Evolutionary conservation across 1,140 invertebrate species (phyloP).

Genomic region (Agrypnia vestita): DNA sequence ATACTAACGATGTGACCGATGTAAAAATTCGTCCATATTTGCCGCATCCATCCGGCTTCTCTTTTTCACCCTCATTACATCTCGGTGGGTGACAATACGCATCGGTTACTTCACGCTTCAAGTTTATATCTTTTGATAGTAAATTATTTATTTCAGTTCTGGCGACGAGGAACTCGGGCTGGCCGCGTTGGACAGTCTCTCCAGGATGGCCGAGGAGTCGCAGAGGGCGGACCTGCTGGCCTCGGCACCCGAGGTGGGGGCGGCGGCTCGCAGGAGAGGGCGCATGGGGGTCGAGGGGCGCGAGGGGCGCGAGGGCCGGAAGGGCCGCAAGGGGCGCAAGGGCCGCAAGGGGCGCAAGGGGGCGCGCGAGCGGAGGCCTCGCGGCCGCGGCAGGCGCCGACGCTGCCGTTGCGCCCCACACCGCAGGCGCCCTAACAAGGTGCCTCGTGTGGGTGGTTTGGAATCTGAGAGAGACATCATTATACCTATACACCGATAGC

Average conservation of each 20-base stretch:
- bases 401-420: constrained; percentile 42
- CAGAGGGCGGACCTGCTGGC: constrained; percentile 32
- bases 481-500: too few species aligned
- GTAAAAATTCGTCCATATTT: too few species aligned
- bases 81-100: too few species aligned
- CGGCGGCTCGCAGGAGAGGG: neutral
- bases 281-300: constrained; percentile 8
- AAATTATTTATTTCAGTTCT: constrained; percentile 32
- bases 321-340: constrained; percentile 15
- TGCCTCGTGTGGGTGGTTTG: constrained; percentile 41
- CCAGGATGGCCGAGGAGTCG: constrained; percentile 14
- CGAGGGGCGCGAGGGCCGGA: constrained; percentile 27
- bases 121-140: neutral
- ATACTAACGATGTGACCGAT: too few species aligned
- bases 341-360: constrained; percentile 10
- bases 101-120: too few species aligned
- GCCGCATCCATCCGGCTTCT: too few species aligned
- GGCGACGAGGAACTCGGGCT: constrained; percentile 22
- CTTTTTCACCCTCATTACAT: too few species aligned
- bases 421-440: constrained; percentile 53
- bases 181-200: neutral
- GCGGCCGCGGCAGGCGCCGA: too few species aligned
- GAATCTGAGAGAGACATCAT: constrained; percentile 30
- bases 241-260: constrained; percentile 44
- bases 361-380: too few species aligned